A percentile compares a stretch with the other conserved stretches of the same genome.
Evolutionary conservation across 2,888 invertebrate species (phyloP).

Genomic region (Therioaphis trifolii): DNA sequence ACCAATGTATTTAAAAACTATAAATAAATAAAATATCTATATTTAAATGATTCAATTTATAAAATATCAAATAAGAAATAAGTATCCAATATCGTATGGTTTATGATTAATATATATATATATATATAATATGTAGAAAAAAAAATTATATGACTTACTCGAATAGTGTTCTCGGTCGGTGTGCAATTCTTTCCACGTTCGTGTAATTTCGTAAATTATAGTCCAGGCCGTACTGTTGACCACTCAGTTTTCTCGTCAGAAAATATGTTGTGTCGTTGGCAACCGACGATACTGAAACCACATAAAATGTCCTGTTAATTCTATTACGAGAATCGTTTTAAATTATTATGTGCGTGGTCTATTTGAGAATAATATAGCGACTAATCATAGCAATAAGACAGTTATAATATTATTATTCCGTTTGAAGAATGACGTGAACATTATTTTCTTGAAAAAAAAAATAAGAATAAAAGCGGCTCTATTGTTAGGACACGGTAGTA

Average conservation of each 20-base stretch:
- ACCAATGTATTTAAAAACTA: no score
- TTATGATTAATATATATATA: background rate
- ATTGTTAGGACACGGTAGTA: conserved; percentile 12
- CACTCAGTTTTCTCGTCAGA: conserved; percentile 62
- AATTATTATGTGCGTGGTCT: conserved; percentile 30
- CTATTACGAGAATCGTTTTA: conserved; percentile 24
- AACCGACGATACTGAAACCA: conserved; percentile 26
- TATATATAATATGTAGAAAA: background rate
- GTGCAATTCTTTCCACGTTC: background rate
- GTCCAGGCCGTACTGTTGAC: conserved; percentile 58
- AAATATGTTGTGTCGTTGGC: conserved; percentile 54
- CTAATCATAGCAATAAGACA: conserved; percentile 43
- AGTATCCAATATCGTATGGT: background rate
- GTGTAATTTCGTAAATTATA: conserved; percentile 53
- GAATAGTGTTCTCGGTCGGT: conserved; percentile 50
- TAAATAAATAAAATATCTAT: background rate
- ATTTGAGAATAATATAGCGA: conserved; percentile 29
- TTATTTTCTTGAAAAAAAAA: conserved; percentile 41
- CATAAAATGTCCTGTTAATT: background rate
- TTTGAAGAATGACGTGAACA: conserved; percentile 43
- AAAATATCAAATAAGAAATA: background rate
- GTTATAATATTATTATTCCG: conserved; percentile 47
- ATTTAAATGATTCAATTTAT: background rate
- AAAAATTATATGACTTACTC: conserved; percentile 22
- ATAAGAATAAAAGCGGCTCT: background rate